These are phyloP conservation scores for Drosophila simulans DNA, from an alignment of 1,140 invertebrate species.

Conservation along the genomic window DNA sequence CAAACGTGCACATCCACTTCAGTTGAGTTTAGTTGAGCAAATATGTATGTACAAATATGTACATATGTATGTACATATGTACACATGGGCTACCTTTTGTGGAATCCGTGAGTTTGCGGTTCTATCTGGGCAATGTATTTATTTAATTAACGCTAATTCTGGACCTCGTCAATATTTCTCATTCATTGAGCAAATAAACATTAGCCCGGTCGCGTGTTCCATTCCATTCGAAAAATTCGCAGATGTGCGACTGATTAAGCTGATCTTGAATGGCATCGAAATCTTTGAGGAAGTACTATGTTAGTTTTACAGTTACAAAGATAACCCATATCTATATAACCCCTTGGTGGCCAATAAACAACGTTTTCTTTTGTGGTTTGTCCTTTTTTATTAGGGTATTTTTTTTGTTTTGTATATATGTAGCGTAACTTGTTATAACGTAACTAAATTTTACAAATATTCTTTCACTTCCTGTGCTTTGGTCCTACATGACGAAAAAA, in stretches of 20 bases:
- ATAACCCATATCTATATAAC: too few species aligned
- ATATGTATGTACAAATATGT: neutral
- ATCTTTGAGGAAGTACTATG: neutral
- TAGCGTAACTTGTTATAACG: constrained; percentile 56
- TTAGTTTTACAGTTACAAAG: neutral
- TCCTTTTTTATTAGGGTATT: constrained; percentile 33
- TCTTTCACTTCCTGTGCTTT: constrained; percentile 58
- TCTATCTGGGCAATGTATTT: constrained; percentile 47
- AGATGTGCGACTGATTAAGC: constrained; percentile 22
- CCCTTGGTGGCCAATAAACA: neutral
- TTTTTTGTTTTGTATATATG: constrained; percentile 47
- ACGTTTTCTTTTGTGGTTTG: constrained; percentile 23
- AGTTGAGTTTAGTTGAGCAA: constrained; percentile 18
- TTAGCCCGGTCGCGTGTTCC: constrained; percentile 61
- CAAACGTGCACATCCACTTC: constrained; percentile 14
- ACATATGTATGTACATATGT: too few species aligned
- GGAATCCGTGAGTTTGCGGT: constrained; percentile 7
- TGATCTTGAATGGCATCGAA: neutral
- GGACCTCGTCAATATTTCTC: constrained; percentile 47
- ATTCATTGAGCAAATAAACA: constrained; percentile 64
- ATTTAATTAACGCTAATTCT: constrained; percentile 64
- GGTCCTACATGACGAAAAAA: constrained; percentile 54
- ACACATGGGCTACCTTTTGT: constrained; percentile 6
- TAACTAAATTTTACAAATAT: constrained; percentile 61
- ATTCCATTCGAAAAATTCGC: constrained; percentile 2